Conservation (phyloP, 2,888 invertebrate species). For the Polyommatus iphigenia region DNA sequence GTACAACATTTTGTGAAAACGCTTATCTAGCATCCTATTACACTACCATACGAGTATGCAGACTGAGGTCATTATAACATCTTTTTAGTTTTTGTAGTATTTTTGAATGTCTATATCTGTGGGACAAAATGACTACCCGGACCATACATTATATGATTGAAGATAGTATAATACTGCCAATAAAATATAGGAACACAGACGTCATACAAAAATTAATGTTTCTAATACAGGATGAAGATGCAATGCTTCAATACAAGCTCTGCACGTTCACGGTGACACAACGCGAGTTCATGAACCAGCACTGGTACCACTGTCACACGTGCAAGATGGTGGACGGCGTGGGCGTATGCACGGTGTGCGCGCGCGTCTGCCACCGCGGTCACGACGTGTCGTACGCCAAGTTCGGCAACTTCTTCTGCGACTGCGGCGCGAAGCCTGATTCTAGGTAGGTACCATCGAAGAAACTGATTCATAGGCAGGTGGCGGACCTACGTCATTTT, state of each 20-base stretch:
- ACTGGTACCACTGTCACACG: conserved; percentile 99
- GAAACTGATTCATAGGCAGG: too few species aligned
- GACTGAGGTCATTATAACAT: too few species aligned
- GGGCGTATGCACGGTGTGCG: conserved; percentile 98
- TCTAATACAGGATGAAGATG: conserved; percentile 87
- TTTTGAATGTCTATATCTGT: too few species aligned
- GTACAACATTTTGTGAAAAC: too few species aligned
- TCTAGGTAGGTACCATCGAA: conserved; percentile 70
- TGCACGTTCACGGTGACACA: conserved; percentile 98
- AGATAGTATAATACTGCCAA: too few species aligned
- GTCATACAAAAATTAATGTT: too few species aligned
- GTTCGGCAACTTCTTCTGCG: conserved; percentile 99
- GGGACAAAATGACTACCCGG: too few species aligned
- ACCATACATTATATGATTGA: too few species aligned
- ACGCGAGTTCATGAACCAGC: conserved; percentile 98
- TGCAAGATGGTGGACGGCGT: conserved; percentile 99
- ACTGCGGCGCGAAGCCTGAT: conserved; percentile 98
- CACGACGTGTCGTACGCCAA: conserved; percentile 98
- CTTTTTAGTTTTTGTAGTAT: too few species aligned
- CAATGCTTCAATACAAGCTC: conserved; percentile 90
- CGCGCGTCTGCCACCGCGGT: conserved; percentile 96
- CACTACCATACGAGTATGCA: too few species aligned
- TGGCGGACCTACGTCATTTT: too few species aligned
- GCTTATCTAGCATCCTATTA: too few species aligned
- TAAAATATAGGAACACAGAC: neutral